Evolutionary conservation across 2,888 invertebrate species (phyloP).

Genomic region (Lymantria monacha): DNA sequence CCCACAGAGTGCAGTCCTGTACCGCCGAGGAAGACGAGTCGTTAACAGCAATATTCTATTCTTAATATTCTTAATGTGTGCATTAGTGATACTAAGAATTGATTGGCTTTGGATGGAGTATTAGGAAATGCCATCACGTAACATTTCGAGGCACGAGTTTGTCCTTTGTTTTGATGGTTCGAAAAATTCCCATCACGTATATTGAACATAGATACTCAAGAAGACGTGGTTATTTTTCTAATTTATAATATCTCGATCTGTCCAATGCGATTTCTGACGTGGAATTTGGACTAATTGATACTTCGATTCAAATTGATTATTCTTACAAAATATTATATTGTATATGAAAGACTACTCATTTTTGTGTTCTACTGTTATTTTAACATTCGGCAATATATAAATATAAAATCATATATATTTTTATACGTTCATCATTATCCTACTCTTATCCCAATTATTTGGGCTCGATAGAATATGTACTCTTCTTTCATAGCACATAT

Average conservation of each 20-base stretch:
- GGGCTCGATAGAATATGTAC: no score
- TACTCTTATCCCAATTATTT: no score
- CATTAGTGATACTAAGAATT: not conserved
- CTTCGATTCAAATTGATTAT: no score
- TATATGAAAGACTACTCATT: no score
- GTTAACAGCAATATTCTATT: not conserved
- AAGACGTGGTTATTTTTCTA: not conserved
- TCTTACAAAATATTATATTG: no score
- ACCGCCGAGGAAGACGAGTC: no score
- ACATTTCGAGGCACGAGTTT: not conserved
- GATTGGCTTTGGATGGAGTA: not conserved
- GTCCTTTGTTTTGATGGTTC: constrained; percentile 5
- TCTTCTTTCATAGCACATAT: no score
- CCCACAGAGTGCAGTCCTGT: no score
- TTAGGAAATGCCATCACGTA: not conserved
- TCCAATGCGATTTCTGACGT: not conserved
- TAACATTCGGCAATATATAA: no score
- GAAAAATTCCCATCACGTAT: not conserved
- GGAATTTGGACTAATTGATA: not conserved
- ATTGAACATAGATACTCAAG: constrained; percentile 2
- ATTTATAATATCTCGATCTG: not conserved
- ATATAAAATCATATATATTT: no score
- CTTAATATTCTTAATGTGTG: not conserved
- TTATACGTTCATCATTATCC: no score
- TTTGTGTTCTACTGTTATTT: no score